Conservation (phyloP, 2,797 vertebrate genomes). For the Capromys pilorides region DNA sequence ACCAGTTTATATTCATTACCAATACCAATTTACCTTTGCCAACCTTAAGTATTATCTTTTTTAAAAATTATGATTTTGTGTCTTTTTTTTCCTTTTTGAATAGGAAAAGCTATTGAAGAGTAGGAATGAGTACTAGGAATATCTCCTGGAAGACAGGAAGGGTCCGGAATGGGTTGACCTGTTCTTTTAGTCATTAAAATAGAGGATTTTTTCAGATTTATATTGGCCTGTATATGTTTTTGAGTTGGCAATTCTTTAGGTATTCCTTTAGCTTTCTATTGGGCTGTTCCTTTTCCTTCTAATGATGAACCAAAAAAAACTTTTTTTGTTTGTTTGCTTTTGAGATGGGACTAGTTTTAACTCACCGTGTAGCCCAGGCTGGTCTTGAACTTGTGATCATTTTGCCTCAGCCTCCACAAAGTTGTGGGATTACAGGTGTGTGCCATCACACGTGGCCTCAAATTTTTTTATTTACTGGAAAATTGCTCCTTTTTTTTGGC, state of each 20-base stretch:
- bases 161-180: neutral
- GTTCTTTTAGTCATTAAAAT: neutral
- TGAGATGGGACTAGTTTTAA: neutral
- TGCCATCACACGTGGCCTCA: neutral
- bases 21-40: neutral
- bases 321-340: too few species aligned
- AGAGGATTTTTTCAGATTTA: neutral
- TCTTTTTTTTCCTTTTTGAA: neutral
- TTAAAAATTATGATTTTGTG: neutral
- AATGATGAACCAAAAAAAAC: too few species aligned
- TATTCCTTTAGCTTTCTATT: too few species aligned
- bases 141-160: neutral
- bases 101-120: neutral
- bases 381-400: too few species aligned
- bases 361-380: too few species aligned
- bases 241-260: neutral
- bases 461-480: neutral
- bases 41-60: neutral
- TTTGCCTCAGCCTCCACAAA: too few species aligned
- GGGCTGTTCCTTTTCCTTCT: too few species aligned
- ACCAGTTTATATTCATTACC: constrained; percentile 1
- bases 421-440: neutral
- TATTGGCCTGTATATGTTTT: neutral
- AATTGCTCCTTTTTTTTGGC: neutral
- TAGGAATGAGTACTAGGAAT: neutral